Conservation (phyloP, 2,797 vertebrate genomes). For the Micropoecilia bifurca region DNA sequence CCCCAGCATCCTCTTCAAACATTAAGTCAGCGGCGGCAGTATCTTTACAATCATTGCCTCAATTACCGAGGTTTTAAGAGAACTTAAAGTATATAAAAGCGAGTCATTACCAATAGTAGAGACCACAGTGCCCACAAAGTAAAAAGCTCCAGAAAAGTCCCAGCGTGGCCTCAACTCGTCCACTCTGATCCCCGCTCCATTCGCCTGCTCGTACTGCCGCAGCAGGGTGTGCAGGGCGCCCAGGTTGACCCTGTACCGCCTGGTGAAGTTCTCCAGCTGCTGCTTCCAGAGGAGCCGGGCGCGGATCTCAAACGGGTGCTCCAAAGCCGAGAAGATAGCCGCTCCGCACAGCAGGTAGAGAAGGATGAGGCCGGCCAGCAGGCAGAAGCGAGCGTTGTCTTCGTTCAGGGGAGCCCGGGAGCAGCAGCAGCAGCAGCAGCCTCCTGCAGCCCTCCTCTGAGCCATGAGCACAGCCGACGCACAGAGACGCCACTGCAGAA, state of each 20-base stretch:
- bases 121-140: conserved; percentile 86
- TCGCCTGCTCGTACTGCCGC: conserved; percentile 83
- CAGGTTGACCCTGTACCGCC: conserved; percentile 72
- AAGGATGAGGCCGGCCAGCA: conserved; percentile 83
- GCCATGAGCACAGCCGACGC: conserved; percentile 75
- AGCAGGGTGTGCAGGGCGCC: conserved; percentile 77
- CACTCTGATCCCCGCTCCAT: conserved; percentile 79
- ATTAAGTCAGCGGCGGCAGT: not conserved
- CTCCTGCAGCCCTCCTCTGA: conserved; percentile 73
- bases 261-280: conserved; percentile 82
- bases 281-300: conserved; percentile 80
- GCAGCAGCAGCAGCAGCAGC: conserved; percentile 79
- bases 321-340: conserved; percentile 84
- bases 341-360: conserved; percentile 85
- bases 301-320: conserved; percentile 80
- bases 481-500: conserved; percentile 53
- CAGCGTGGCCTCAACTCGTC: conserved; percentile 81
- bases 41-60: not conserved
- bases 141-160: conserved; percentile 86
- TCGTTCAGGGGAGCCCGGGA: conserved; percentile 78
- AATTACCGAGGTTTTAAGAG: not conserved
- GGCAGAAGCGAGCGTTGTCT: conserved; percentile 85
- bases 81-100: not conserved
- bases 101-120: conserved; percentile 83
- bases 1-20: too few species aligned